A percentile compares a stretch with the other conserved stretches of the same genome.
phyloP scores from a whole-genome alignment of 2,888 invertebrate genomes.

The Plagiodera versicolora region DNA sequence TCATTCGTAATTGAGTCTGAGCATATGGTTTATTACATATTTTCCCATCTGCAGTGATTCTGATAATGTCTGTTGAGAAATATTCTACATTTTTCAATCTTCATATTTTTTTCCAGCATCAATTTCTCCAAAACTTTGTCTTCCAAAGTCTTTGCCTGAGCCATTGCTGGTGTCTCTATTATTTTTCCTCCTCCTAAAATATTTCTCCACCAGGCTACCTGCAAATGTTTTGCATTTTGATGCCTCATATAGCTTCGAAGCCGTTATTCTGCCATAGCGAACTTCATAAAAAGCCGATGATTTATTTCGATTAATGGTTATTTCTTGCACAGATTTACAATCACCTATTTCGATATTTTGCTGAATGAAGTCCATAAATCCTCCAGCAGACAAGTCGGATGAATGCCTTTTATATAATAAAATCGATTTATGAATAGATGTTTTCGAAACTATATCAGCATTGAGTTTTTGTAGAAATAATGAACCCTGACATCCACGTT shows the following conservation, averaged over 20 bases:
- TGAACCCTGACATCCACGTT: neutral
- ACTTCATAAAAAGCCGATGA: neutral
- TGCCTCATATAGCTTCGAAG: neutral
- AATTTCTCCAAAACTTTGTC: neutral
- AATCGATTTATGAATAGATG: neutral
- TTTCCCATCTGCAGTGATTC: neutral
- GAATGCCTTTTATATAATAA: neutral
- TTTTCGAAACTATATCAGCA: neutral
- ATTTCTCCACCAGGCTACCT: neutral
- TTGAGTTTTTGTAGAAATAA: neutral
- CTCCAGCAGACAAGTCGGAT: neutral
- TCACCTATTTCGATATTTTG: neutral
- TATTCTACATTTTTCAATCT: neutral
- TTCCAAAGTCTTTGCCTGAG: neutral
- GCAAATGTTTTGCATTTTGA: neutral
- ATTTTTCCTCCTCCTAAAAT: neutral
- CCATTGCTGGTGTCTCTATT: neutral
- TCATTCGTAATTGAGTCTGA: neutral
- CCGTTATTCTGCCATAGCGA: neutral
- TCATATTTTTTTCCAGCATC: neutral
- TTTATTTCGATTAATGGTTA: neutral
- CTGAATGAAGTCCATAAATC: neutral
- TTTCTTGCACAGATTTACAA: neutral
- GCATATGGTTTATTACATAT: slow-evolving; percentile 2
- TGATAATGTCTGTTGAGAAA: neutral